These are phyloP conservation scores for Siphlonurus alternatus DNA, from an alignment of 2,888 invertebrate species.

Conservation along the genomic window DNA sequence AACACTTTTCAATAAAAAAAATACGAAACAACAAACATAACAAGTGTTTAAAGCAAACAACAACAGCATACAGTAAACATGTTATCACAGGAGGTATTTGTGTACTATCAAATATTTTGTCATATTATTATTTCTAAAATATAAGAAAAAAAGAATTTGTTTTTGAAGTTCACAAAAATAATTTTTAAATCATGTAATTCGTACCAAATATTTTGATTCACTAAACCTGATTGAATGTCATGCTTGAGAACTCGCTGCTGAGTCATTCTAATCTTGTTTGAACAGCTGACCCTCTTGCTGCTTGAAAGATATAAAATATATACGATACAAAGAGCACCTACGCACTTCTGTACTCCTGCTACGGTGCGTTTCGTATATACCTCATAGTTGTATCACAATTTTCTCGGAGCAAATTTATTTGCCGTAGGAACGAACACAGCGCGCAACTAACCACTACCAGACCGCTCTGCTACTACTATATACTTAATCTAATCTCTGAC, in stretches of 20 bases:
- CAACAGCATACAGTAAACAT: background rate
- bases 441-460: no score
- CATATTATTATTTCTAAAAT: no score
- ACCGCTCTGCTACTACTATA: no score
- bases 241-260: background rate
- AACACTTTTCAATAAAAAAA: no score
- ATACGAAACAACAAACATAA: background rate
- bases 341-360: background rate
- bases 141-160: no score
- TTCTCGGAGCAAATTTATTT: background rate
- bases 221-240: no score
- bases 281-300: background rate
- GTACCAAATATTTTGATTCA: no score
- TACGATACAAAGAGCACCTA: background rate
- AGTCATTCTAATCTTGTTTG: background rate
- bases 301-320: background rate
- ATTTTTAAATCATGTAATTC: no score
- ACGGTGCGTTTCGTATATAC: background rate
- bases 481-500: no score
- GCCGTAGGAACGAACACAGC: no score
- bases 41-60: background rate
- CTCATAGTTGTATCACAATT: background rate
- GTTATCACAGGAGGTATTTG: background rate
- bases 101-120: background rate
- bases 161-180: no score